Percentiles rank a stretch among this genome's conserved stretches.
Conservation (phyloP, 1,140 invertebrate species). For the Oryctes rhinoceros region DNA sequence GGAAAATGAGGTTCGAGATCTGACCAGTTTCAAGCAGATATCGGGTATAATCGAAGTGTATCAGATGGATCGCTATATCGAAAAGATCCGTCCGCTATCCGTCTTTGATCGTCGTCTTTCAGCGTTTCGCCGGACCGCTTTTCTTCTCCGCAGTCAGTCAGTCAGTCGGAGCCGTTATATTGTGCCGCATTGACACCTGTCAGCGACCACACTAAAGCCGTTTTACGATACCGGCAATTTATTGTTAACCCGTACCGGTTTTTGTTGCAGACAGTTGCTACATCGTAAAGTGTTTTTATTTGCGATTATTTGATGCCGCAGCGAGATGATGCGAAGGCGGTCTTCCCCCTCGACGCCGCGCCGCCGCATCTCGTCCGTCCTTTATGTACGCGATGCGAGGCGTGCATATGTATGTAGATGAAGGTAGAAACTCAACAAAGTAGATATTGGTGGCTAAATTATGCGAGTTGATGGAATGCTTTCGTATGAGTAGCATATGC, state of each 20-base stretch:
- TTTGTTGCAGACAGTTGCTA: conserved; percentile 43
- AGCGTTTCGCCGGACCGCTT: conserved; percentile 30
- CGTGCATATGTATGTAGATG: neutral
- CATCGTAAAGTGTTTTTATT: conserved; percentile 47
- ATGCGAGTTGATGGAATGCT: conserved; percentile 12
- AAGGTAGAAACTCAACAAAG: neutral
- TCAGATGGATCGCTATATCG: conserved; percentile 17
- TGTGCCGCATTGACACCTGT: conserved; percentile 43
- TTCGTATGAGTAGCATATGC: neutral
- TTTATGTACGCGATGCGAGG: neutral
- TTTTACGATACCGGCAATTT: conserved; percentile 45
- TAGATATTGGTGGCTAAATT: neutral
- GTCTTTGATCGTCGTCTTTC: conserved; percentile 21
- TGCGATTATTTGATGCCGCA: conserved; percentile 38
- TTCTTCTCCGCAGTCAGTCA: neutral
- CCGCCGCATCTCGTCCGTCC: neutral
- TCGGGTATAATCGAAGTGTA: conserved; percentile 15
- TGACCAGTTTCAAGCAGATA: conserved; percentile 8
- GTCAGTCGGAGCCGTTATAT: conserved; percentile 40
- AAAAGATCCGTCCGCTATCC: conserved; percentile 16
- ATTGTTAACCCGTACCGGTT: conserved; percentile 45
- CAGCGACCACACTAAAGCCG: conserved; percentile 45
- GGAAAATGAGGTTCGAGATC: conserved; percentile 23
- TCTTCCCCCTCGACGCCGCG: conserved; percentile 3
- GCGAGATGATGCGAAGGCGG: conserved; percentile 44